Evolutionary conservation across 1,140 invertebrate species (phyloP).

Genomic region (Chrysomallon squamiferum): DNA sequence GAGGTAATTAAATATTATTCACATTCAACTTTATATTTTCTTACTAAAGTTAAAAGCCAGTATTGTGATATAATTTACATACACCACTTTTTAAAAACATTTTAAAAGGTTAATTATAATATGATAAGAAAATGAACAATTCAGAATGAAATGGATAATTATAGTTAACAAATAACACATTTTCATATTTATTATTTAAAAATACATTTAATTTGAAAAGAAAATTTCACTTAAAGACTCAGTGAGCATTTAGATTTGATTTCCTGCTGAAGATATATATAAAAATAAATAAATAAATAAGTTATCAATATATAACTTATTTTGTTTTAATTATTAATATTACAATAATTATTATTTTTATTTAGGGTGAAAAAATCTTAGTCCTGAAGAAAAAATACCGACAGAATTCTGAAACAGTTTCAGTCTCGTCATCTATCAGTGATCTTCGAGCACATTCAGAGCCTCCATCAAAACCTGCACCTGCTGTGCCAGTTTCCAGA

Average conservation of each 20-base stretch:
- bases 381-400: conserved; percentile 41
- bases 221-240: no score
- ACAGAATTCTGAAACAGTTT: conserved; percentile 11
- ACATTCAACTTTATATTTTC: not conserved
- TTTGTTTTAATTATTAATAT: no score
- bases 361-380: conserved; percentile 41
- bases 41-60: not conserved
- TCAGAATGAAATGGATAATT: no score
- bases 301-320: no score
- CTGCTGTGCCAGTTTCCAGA: not conserved
- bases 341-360: no score
- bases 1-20: conserved; percentile 63
- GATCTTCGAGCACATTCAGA: conserved; percentile 30
- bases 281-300: no score
- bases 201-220: no score
- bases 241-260: no score
- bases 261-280: no score
- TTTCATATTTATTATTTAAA: no score
- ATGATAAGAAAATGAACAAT: not conserved
- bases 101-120: not conserved
- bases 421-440: not conserved
- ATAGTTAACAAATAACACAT: no score
- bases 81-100: not conserved
- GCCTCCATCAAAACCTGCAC: conserved; percentile 14
- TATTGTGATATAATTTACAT: not conserved